Base-by-base conservation (phyloP, 1,140 invertebrate genomes). In the Rhyzopertha dominica region DNA sequence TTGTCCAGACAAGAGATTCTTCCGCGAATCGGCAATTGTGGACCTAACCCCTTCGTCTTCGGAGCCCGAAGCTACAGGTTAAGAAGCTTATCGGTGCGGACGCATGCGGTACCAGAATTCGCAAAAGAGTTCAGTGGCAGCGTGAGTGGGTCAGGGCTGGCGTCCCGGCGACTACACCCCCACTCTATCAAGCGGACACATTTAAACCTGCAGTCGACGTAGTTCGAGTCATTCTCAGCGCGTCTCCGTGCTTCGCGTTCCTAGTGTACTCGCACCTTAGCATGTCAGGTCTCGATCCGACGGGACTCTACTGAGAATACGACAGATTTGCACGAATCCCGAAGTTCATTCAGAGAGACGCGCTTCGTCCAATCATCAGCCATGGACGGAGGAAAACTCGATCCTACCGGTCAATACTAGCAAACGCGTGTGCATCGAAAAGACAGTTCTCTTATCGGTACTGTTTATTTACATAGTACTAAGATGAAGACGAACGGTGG, bases 91-190 rank as follows among this genome's bases (percentile, higher is more conserved):
- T n/a, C n/a, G n/a, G 16, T 25, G 13, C 20, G 37, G 13, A 16
- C 20, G 20, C 37, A 13, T 14, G 19, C 24, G 9, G 28, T 26
- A 13, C 22, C 25, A 36, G 13, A 23, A 24, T 24, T 20, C 37
- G 37, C 37, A 24, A 39, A 42, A 42, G 25, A 56, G 56, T 60
- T 59, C 59, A 63, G 43, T 61, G 61, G 48, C 58, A 62, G 49
- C 50, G 54, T 66, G 62, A 66, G 54, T 66, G 63, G 63, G 63
- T 66, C 63, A 65, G 52, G 63, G 63, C 49, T 62, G 54, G 59
- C 38, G 60, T 59, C 62, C 43, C 48, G 58, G 40, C 57, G 51
- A 34, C 47, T 43, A 49, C 56, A 50, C 59, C 51, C 56, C 58
- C 53, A 51, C 57, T 49, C 47, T 47, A 35, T 24, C 36, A n/a